Base-by-base conservation (phyloP, 2,797 vertebrate species). In the Masticophis lateralis region DNA sequence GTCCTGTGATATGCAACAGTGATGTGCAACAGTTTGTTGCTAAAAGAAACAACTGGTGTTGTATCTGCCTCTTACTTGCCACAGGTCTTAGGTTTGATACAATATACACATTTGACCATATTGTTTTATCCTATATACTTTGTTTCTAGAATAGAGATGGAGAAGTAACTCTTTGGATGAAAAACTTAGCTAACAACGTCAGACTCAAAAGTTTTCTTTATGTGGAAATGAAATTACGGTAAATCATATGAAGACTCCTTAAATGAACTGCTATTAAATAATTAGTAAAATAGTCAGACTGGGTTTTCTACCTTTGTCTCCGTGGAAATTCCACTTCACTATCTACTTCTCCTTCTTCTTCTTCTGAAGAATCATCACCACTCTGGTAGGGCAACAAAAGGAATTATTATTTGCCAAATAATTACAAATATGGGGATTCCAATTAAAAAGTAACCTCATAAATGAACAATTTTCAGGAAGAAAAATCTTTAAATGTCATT, bases 261-360 rank as follows among this genome's bases (percentile, higher is more conserved):
- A 93, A 88, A 27, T 89, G 61, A 79, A 92, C 51, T 11, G 47
- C 93, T 32, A 92, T 91, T 66, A 90, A 91, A 91, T 5, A 83
- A 74, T 60, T 11, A 94, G 47, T 63, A 86, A 92, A 63, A 94
- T 94, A 95, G 59, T 61, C 92, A 83, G 94, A 93, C 56, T 47
- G 90, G 66, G 91, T 91, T 92, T 94, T 96, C 98, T 98, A 99
- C 99, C 99, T 99, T 97, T 98, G 99, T 97, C 99, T 98, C 97
- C 99, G 98, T 97, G 99, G 99, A 98, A 99, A 99, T 97, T 99
- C 99, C 94, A 99, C 99, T 98, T 99, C 99, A 94, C 99, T 99
- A 93, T 99, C 99, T 90, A 99, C 99, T 97, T 99, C 99, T 0
- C 99, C 99, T 97, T 99, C 99, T 94, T 99, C 99, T 94, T 99